Conservation (phyloP, 2,888 invertebrate genomes). For the Atrina japonica region DNA sequence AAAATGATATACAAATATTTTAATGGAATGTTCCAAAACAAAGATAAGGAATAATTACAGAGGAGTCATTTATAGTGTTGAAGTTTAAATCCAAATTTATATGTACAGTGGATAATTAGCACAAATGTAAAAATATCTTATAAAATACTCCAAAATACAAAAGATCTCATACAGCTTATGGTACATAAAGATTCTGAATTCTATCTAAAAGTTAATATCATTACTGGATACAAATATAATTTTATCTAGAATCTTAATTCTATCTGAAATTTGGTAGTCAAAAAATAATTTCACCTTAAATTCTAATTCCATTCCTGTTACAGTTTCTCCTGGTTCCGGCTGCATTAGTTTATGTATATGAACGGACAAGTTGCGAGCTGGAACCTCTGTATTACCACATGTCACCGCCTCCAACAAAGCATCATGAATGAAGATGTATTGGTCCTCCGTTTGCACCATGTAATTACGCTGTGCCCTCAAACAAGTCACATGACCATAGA, state of each 20-base stretch:
- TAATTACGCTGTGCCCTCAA: slow-evolving; percentile 98
- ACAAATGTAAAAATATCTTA: too few species aligned
- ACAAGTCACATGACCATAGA: slow-evolving; percentile 99
- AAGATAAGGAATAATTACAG: too few species aligned
- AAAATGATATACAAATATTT: slow-evolving; percentile 37
- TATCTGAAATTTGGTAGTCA: too few species aligned
- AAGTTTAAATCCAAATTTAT: background rate
- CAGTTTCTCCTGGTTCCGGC: slow-evolving; percentile 82
- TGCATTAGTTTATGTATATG: slow-evolving; percentile 98
- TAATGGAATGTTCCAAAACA: too few species aligned
- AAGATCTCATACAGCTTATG: too few species aligned
- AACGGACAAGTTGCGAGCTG: slow-evolving; percentile 94
- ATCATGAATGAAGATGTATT: slow-evolving; percentile 99
- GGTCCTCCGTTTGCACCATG: slow-evolving; percentile 98
- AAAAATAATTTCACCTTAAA: slow-evolving; percentile 78
- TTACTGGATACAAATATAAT: too few species aligned
- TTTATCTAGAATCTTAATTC: too few species aligned
- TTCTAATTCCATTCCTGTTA: slow-evolving; percentile 80
- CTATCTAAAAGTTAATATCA: too few species aligned
- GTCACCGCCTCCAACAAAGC: slow-evolving; percentile 97
- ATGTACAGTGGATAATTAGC: background rate
- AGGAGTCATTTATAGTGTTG: too few species aligned
- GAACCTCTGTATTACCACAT: slow-evolving; percentile 97
- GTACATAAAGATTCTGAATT: too few species aligned
- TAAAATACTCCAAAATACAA: too few species aligned